Conservation (phyloP, 2,888 invertebrate species). For the Dasysyrphus tricinctus region DNA sequence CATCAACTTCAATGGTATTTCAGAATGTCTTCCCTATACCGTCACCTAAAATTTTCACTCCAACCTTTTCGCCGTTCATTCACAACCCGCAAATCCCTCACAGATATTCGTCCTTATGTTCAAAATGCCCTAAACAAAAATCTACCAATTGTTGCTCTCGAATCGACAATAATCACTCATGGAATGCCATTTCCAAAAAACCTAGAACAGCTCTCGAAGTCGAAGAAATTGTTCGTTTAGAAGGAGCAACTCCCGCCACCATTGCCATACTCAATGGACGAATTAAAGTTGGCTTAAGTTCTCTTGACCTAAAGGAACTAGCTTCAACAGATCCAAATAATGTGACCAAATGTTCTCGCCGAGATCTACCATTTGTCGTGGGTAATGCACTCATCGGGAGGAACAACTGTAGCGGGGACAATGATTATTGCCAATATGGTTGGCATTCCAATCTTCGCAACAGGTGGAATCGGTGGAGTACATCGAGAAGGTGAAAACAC, state of each 20-base stretch:
- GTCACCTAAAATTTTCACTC: neutral
- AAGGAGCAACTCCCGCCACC: constrained; percentile 95
- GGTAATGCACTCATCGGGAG: constrained; percentile 90
- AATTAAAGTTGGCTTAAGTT: constrained; percentile 90
- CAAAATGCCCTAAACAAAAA: constrained; percentile 86
- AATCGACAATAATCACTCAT: constrained; percentile 99
- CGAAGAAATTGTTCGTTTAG: constrained; percentile 89
- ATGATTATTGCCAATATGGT: constrained; percentile 92
- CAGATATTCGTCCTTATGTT: constrained; percentile 87
- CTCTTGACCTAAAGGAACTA: constrained; percentile 87
- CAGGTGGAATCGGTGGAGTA: constrained; percentile 95
- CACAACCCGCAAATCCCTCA: constrained; percentile 70
- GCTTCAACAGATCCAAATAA: constrained; percentile 82
- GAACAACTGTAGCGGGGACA: constrained; percentile 98
- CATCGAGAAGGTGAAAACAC: constrained; percentile 94
- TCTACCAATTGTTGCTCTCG: constrained; percentile 94
- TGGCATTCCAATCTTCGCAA: constrained; percentile 96
- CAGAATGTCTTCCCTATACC: constrained; percentile 44
- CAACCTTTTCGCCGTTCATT: constrained; percentile 16
- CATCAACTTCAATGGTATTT: neutral
- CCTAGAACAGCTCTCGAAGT: constrained; percentile 92
- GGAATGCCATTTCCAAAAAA: constrained; percentile 98
- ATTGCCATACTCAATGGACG: constrained; percentile 94
- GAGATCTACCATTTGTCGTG: constrained; percentile 92
- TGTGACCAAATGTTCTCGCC: constrained; percentile 92